Base-by-base conservation (phyloP, 1,140 invertebrate species). In the Heterodera schachtii region DNA sequence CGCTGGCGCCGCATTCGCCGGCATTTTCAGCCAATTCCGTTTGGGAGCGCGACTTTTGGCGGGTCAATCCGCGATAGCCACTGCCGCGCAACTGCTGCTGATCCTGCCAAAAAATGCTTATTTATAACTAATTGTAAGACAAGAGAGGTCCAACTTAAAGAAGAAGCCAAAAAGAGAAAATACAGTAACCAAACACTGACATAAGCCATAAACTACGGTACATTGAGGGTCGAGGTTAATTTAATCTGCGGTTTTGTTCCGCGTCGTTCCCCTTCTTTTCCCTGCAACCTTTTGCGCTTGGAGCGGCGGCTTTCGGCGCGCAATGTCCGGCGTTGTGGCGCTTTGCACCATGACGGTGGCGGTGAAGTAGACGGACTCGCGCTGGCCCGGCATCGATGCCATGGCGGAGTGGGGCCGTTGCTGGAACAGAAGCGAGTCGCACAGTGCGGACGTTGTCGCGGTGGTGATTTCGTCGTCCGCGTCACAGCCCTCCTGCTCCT, bases 381-480 rank as follows among this genome's bases (percentile, higher is more conserved):
- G 76, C 70, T 78, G 76, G 49, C 70, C 43, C 13, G 41, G 9
- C 69, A 31, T 43, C 16, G 76, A 46, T 9, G 76, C 66, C 64
- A 78, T 16, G 21, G 64, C 49, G 47, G 76, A 78, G 47, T 66
- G 9, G 4, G 76, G 76, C n/a, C 76, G 52, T 13, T 47, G 76
- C 47, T 49, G 21, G 66, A 52, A 19, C 41, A 69, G 21, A 4
- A 78, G 52, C 43, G 76, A 78, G 9, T 78, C 76, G 70, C 70
- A 69, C 8, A 70, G 44, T 11, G 57, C 66, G 9, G 76, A 78
- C 7, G 76, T 78, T 41, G 31, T 71, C 1, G 64, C 31, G 21
- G 44, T 67, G 11, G 76, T 69, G 13, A 78, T 78, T 47, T 78
- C 76, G 46, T 78, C 76, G 70, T 78, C 76, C 46, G 76, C 76